These are phyloP conservation scores for Drosophila lini DNA, from an alignment of 1,140 invertebrate genomes.

Conservation along the genomic window DNA sequence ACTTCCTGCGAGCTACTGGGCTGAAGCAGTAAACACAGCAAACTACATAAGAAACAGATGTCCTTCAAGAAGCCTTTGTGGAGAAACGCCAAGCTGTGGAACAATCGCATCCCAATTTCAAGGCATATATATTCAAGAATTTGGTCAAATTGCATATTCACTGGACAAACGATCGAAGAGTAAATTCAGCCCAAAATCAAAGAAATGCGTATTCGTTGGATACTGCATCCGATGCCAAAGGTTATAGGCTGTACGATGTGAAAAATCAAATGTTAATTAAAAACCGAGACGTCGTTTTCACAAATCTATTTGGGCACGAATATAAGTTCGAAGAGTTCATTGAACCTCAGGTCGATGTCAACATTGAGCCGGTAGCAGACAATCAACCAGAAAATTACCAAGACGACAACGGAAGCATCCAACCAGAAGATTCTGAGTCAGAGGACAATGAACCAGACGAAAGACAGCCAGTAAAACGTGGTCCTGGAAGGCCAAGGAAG, in stretches of 20 bases:
- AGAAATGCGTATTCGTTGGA: constrained; percentile 83
- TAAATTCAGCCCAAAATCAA: constrained; percentile 68
- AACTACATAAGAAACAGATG: constrained; percentile 63
- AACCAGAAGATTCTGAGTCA: too few relatives aligned
- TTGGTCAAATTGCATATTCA: too few relatives aligned
- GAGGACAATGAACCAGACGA: too few relatives aligned
- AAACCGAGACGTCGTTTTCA: not conserved
- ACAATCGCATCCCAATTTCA: not conserved
- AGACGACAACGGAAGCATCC: too few relatives aligned
- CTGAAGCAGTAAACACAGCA: constrained; percentile 21
- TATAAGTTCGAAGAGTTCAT: constrained; percentile 9
- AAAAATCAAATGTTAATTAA: not conserved
- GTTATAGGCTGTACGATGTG: constrained; percentile 59
- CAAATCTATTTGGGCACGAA: constrained; percentile 2
- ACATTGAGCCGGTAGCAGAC: too few relatives aligned
- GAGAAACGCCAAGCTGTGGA: constrained; percentile 4
- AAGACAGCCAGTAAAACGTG: too few relatives aligned
- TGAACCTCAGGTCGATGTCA: not conserved
- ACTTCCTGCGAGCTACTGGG: constrained; percentile 23
- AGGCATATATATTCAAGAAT: too few relatives aligned
- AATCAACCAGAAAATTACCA: too few relatives aligned
- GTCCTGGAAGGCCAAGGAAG: too few relatives aligned
- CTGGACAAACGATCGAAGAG: constrained; percentile 10
- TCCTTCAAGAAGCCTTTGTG: constrained; percentile 58
- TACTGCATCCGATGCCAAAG: constrained; percentile 81